phyloP scores from a whole-genome alignment of 1,140 invertebrate genomes.

The Heliconius eleuchia region DNA sequence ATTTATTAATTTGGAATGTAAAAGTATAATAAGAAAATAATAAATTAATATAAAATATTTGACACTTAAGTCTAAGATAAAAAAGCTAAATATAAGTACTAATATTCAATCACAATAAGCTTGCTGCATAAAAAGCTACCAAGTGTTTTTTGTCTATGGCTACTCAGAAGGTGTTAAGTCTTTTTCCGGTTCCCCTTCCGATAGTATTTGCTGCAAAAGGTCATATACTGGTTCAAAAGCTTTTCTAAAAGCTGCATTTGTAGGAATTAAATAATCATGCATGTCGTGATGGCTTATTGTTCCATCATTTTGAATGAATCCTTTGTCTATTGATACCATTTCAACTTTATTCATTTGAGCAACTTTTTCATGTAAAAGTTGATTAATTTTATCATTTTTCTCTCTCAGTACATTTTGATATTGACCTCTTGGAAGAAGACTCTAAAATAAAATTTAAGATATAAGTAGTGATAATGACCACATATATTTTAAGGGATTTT shows the following conservation, averaged over 20 bases:
- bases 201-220: conserved; percentile 87
- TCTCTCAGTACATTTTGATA: conserved; percentile 89
- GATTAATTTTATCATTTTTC: conserved; percentile 89
- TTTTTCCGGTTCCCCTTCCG: conserved; percentile 87
- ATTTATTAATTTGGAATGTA: conserved; percentile 75
- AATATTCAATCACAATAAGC: conserved; percentile 73
- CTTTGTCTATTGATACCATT: conserved; percentile 88
- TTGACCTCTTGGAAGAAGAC: conserved; percentile 91
- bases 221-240: conserved; percentile 91
- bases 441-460: conserved; percentile 82
- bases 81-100: conserved; percentile 77
- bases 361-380: conserved; percentile 84
- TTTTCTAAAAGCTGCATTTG: conserved; percentile 90
- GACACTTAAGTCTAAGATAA: conserved; percentile 70
- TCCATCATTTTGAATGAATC: conserved; percentile 88
- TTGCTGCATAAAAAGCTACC: conserved; percentile 68
- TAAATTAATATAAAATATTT: conserved; percentile 53
- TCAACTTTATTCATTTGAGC: conserved; percentile 84
- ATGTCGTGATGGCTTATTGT: conserved; percentile 93
- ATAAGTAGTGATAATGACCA: neutral
- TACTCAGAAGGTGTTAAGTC: conserved; percentile 87
- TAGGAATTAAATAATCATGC: conserved; percentile 94
- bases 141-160: conserved; percentile 35
- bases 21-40: conserved; percentile 57
- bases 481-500: neutral